phyloP scores from a whole-genome alignment of 1,140 invertebrate genomes.

The Bradysia coprophila region DNA sequence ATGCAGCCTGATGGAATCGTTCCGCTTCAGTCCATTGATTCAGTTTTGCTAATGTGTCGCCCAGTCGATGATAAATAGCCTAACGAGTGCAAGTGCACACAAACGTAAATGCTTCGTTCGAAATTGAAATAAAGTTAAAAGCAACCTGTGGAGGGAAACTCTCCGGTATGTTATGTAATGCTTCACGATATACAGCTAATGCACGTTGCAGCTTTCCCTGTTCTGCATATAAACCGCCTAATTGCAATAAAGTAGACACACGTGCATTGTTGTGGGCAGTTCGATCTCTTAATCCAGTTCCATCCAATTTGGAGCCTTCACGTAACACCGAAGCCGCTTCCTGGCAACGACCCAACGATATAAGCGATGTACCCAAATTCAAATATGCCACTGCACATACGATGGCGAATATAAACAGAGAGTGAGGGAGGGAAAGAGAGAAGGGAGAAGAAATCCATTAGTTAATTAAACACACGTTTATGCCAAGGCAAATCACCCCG shows the following conservation, averaged over 20 bases:
- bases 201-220: constrained; percentile 68
- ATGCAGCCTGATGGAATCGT: constrained; percentile 60
- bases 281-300: constrained; percentile 71
- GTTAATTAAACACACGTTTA: neutral
- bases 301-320: constrained; percentile 66
- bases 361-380: constrained; percentile 76
- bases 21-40: constrained; percentile 66
- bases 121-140: neutral
- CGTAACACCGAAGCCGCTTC: constrained; percentile 70
- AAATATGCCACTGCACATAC: constrained; percentile 92
- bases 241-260: constrained; percentile 77
- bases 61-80: constrained; percentile 25
- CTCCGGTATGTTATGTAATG: constrained; percentile 58
- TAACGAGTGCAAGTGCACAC: constrained; percentile 4
- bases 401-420: constrained; percentile 27
- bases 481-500: neutral
- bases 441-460: neutral
- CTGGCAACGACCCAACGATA: constrained; percentile 56
- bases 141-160: constrained; percentile 59
- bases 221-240: constrained; percentile 78
- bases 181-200: constrained; percentile 74
- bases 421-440: neutral
- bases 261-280: constrained; percentile 75
- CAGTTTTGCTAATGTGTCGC: constrained; percentile 66
- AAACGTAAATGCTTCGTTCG: no score